Evolutionary conservation across 1,140 invertebrate species (phyloP).

Genomic region (Polypedilum pembai): DNA sequence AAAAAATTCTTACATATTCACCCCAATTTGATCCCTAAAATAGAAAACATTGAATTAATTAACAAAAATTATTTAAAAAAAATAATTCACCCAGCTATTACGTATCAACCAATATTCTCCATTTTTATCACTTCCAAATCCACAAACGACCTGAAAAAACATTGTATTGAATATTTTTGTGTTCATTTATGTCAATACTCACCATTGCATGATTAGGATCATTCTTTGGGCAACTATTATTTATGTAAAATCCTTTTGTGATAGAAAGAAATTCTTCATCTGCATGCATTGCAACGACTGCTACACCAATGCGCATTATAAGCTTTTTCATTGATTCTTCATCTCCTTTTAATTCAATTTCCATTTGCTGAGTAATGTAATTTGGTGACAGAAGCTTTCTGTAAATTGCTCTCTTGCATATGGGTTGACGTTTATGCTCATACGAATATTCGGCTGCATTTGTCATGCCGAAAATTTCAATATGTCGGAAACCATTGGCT

Average conservation of each 20-base stretch:
- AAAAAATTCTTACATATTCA: not conserved
- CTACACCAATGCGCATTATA: not conserved
- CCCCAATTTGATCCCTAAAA: not conserved
- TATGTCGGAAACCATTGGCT: not conserved
- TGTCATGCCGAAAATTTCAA: not conserved
- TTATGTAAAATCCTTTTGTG: not conserved
- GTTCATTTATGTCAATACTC: too few species aligned
- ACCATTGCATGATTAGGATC: slow-evolving; percentile 4
- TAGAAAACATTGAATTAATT: not conserved
- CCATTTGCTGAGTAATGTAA: not conserved
- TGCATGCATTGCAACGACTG: not conserved
- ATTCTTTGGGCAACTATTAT: not conserved
- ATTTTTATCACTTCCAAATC: not conserved
- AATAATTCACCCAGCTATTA: not conserved
- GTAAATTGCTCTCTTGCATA: not conserved
- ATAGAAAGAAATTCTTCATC: not conserved
- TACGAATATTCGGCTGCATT: not conserved
- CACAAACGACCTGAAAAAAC: not conserved
- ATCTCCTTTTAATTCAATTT: not conserved
- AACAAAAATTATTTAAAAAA: not conserved
- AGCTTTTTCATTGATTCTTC: not conserved
- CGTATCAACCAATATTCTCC: not conserved
- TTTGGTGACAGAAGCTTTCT: not conserved
- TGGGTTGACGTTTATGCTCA: not conserved
- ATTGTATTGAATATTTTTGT: too few species aligned